Percentiles rank a stretch among this genome's conserved stretches.
phyloP scores from a whole-genome alignment of 2,113 vertebrate genomes.

The Alexandromys fortis region DNA sequence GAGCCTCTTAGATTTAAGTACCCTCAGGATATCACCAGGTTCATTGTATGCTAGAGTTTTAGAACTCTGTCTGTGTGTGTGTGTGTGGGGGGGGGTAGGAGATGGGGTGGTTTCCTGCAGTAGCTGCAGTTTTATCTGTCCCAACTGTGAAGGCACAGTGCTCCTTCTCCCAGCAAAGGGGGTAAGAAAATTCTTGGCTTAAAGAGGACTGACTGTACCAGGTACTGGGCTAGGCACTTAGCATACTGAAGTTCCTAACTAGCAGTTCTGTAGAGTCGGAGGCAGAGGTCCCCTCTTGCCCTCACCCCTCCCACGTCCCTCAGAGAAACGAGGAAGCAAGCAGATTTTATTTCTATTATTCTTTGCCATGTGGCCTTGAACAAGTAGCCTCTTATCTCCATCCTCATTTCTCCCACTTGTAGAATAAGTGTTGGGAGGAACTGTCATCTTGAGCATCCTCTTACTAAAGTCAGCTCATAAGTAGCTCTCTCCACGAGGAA shows the following conservation, averaged over 20 bases:
- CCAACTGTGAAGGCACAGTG: background rate
- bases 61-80: background rate
- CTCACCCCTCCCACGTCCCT: background rate
- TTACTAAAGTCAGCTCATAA: slow-evolving; percentile 44
- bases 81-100: background rate
- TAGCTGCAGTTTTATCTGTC: slow-evolving; percentile 17
- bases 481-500: slow-evolving; percentile 7
- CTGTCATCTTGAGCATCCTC: slow-evolving; percentile 34
- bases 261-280: slow-evolving; percentile 11
- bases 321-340: slow-evolving; percentile 29
- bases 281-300: background rate
- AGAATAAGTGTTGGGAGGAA: slow-evolving; percentile 41
- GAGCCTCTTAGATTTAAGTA: slow-evolving; percentile 29
- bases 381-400: slow-evolving; percentile 9
- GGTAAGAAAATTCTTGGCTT: background rate
- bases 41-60: slow-evolving; percentile 26
- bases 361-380: slow-evolving; percentile 20
- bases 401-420: background rate
- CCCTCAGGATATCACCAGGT: background rate
- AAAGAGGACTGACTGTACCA: background rate
- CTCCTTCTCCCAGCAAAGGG: slow-evolving; percentile 1
- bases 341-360: slow-evolving; percentile 49
- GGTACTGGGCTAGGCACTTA: slow-evolving; percentile 24
- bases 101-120: background rate
- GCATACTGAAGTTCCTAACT: background rate